These are phyloP conservation scores for Platyscapa corneri DNA, from an alignment of 1,140 invertebrate species.

Conservation along the genomic window DNA sequence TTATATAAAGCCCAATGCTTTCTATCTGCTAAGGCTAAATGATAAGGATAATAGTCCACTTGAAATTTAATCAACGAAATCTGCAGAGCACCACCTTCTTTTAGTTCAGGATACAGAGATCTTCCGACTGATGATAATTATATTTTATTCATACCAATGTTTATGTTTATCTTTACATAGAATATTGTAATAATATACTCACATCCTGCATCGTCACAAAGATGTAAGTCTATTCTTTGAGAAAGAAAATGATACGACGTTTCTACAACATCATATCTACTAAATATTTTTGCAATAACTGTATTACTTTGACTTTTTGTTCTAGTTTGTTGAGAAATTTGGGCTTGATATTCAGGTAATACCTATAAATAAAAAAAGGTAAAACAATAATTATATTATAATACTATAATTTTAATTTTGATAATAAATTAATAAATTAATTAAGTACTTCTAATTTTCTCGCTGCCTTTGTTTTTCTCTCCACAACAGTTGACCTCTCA, in stretches of 20 bases:
- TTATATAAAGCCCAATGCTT: conserved; percentile 90
- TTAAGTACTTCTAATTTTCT: conserved; percentile 86
- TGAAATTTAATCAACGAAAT: conserved; percentile 91
- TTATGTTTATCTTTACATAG: not conserved
- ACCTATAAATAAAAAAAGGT: conserved; percentile 73
- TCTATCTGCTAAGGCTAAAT: conserved; percentile 89
- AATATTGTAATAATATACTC: conserved; percentile 58
- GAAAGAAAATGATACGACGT: conserved; percentile 98
- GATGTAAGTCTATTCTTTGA: conserved; percentile 95
- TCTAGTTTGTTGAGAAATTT: conserved; percentile 81
- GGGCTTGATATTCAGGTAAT: conserved; percentile 86
- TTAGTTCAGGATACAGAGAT: conserved; percentile 87
- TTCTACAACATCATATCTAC: conserved; percentile 94
- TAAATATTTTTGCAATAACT: conserved; percentile 83
- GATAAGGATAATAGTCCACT: conserved; percentile 97
- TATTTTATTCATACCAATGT: conserved; percentile 2
- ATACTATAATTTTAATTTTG: not conserved
- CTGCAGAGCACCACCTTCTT: conserved; percentile 95
- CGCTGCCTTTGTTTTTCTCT: conserved; percentile 90
- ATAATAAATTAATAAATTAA: not conserved
- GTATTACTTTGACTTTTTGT: conserved; percentile 68
- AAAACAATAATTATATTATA: not conserved
- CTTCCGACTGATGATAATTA: conserved; percentile 79
- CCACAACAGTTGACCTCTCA: conserved; percentile 86
- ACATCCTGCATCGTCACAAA: conserved; percentile 96